Evolutionary conservation across 2,797 vertebrate genomes (phyloP), one percentile per base, ranked within the genome.

Genomic region (Ibycter americanus): DNA sequence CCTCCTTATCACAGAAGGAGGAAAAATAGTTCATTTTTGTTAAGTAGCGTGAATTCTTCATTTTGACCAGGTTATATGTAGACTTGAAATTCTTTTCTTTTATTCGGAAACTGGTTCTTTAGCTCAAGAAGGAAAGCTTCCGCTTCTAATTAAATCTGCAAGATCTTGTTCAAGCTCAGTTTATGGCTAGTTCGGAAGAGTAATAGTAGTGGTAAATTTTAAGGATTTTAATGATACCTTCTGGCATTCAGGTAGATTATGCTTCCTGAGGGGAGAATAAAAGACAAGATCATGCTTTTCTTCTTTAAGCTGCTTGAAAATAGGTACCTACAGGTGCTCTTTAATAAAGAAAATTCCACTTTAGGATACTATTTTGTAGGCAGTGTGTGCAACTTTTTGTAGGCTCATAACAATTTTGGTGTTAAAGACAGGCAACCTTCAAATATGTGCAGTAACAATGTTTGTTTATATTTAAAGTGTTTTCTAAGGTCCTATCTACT

Each of bases 151-250:
- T 80, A 88, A 66, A 83, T 55, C 67, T 11, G 14, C 47, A 62
- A 63, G 40, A 8, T 54, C 51, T 61, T 58, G 10, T 46, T 91
- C 42, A 58, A 12, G 12, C 8, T 83, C 21, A 22, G 12, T 61
- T 87, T 61, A 66, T 58, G 21, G 17, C 20, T 83, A 22, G 21
- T 52, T 79, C 47, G 81, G 42, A 49, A 22, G 29, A 81, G 13
- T 80, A 73, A 67, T 1, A 0, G 9, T 55, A 47, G 22, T 25
- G 65, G 36, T 66, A 94, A 80, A 67, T 29, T 31, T 23, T 51
- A 56, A 83, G 49, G 19, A 62, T 89, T 94, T 92, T 68, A 72
- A 68, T 56, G 15, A 32, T 38, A 51, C 11, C 27, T 85, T 93
- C 83, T 61, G 36, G 38, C 36, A 56, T 59, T 76, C n/a, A 61